Evolutionary conservation across 2,888 invertebrate genomes (phyloP).

Genomic region (Ormia ochracea): DNA sequence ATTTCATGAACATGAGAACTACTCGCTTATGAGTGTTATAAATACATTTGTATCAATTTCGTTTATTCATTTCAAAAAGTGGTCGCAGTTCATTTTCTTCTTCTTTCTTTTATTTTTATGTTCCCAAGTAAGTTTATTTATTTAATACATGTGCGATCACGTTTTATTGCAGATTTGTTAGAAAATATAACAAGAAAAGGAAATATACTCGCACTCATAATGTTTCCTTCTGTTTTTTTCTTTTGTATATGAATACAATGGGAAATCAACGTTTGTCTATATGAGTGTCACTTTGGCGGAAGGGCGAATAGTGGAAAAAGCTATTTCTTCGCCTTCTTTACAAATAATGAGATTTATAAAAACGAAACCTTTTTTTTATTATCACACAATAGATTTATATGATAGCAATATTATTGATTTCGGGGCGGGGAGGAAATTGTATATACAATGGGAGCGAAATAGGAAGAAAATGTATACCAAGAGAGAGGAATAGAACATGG

Average conservation of each 20-base stretch:
- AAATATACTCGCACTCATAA: no score
- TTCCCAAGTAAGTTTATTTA: conserved; percentile 10
- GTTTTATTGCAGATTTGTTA: conserved; percentile 58
- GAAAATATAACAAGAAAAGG: background rate
- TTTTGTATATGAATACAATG: conserved; percentile 18
- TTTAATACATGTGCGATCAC: conserved; percentile 60
- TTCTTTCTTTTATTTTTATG: background rate
- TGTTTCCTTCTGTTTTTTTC: no score
- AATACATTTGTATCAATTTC: conserved; percentile 42
- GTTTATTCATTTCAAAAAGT: conserved; percentile 35
- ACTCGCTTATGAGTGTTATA: background rate
- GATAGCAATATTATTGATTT: conserved; percentile 11
- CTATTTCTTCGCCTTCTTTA: background rate
- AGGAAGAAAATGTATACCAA: background rate
- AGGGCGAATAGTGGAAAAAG: background rate
- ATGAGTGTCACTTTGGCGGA: background rate
- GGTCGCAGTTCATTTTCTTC: conserved; percentile 38
- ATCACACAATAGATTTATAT: conserved; percentile 8
- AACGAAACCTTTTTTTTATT: conserved; percentile 14
- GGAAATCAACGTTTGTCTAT: conserved; percentile 11
- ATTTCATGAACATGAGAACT: background rate
- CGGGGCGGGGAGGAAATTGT: background rate
- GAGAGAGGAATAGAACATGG: no score
- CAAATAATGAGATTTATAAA: conserved; percentile 28
- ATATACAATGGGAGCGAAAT: background rate